Percentiles rank a stretch among this genome's conserved stretches.
These are phyloP conservation scores for Cheilosia variabilis DNA, from an alignment of 2,888 invertebrate genomes.

Conservation along the genomic window DNA sequence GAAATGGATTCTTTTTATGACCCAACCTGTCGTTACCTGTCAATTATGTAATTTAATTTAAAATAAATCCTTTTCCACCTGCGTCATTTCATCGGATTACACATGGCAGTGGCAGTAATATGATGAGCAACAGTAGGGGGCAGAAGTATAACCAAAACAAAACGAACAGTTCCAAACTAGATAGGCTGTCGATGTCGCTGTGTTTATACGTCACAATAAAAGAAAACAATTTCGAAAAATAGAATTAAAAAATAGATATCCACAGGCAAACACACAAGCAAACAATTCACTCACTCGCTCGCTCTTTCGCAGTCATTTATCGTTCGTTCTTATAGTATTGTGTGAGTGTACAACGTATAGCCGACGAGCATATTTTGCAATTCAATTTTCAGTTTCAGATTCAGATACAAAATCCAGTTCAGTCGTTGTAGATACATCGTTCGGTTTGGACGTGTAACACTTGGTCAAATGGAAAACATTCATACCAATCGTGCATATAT, in stretches of 20 bases:
- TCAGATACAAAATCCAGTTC: conserved; percentile 39
- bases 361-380: conserved; percentile 39
- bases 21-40: conserved; percentile 28
- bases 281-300: conserved; percentile 23
- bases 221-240: conserved; percentile 1
- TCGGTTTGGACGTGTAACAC: conserved; percentile 68
- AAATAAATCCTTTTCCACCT: conserved; percentile 50
- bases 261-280: conserved; percentile 26
- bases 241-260: not conserved
- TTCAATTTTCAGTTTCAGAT: conserved; percentile 63
- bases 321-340: not conserved
- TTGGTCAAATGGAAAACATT: conserved; percentile 9
- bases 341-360: not conserved
- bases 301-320: conserved; percentile 1
- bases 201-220: conserved; percentile 31
- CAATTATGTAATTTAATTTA: conserved; percentile 64
- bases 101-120: conserved; percentile 2
- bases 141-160: conserved; percentile 23
- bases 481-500: conserved; percentile 2
- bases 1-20: not conserved
- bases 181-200: not conserved
- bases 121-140: not conserved
- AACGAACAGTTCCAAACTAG: conserved; percentile 37
- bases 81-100: conserved; percentile 40
- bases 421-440: conserved; percentile 70